Evolutionary conservation across 2,888 invertebrate genomes (phyloP).

Genomic region (Agelastica alni): DNA sequence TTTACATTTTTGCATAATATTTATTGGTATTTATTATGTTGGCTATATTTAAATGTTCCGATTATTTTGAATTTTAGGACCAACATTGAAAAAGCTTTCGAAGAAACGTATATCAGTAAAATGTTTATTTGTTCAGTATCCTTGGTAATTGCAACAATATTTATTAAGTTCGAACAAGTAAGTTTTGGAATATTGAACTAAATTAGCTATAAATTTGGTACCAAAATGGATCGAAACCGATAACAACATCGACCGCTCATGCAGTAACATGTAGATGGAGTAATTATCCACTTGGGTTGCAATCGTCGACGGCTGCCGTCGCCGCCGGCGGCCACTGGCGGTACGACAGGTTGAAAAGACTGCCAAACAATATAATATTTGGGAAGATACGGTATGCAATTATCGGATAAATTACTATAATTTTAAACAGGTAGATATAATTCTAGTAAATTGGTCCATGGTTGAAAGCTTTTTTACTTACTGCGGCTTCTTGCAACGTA

Average conservation of each 20-base stretch:
- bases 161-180: too few relatives aligned
- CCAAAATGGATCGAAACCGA: neutral
- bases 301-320: conserved; percentile 1
- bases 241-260: too few relatives aligned
- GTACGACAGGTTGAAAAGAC: conserved; percentile 9
- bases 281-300: conserved; percentile 12
- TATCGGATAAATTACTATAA: conserved; percentile 32
- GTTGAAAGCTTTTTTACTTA: conserved; percentile 7
- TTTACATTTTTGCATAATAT: too few relatives aligned
- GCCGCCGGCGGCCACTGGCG: conserved; percentile 7
- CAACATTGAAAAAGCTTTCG: too few relatives aligned
- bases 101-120: too few relatives aligned
- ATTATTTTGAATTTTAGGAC: too few relatives aligned
- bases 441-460: conserved; percentile 12
- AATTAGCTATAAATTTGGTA: too few relatives aligned
- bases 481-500: conserved; percentile 1
- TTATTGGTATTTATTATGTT: too few relatives aligned
- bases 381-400: conserved; percentile 18
- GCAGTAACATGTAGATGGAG: conserved; percentile 12
- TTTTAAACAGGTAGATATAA: conserved; percentile 31
- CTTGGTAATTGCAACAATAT: too few relatives aligned
- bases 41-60: too few relatives aligned
- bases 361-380: conserved; percentile 16
- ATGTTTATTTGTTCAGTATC: too few relatives aligned
- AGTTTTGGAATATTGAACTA: too few relatives aligned